A percentile compares a stretch with the other conserved stretches of the same genome.
Evolutionary conservation across 2,113 vertebrate genomes (phyloP).

Genomic region (Polyodon spathula): DNA sequence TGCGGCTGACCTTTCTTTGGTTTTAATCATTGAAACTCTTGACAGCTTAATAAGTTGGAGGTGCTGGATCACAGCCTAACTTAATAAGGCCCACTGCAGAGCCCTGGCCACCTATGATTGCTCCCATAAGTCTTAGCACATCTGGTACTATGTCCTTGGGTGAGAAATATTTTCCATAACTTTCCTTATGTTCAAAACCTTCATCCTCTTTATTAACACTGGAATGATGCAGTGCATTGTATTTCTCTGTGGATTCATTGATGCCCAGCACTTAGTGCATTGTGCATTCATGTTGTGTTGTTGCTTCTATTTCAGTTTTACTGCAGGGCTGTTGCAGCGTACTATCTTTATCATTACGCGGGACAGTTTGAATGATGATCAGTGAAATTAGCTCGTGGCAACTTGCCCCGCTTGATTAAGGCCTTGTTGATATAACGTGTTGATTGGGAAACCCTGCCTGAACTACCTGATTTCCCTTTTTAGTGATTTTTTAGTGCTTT

Average conservation of each 20-base stretch:
- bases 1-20: slow-evolving; percentile 88
- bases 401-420: no score
- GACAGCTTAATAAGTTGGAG: slow-evolving; percentile 98
- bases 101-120: slow-evolving; percentile 92
- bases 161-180: slow-evolving; percentile 95
- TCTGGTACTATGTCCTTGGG: slow-evolving; percentile 84
- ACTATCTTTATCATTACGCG: no score
- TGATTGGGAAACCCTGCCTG: no score
- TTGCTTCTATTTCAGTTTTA: slow-evolving; percentile 14
- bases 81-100: slow-evolving; percentile 91
- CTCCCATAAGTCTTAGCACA: slow-evolving; percentile 96
- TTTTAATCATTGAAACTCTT: slow-evolving; percentile 97
- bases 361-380: no score
- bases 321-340: no score
- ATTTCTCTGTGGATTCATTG: slow-evolving; percentile 56
- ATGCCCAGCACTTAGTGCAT: slow-evolving; percentile 50
- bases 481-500: no score
- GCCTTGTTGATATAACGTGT: no score
- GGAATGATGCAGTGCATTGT: slow-evolving; percentile 63
- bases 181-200: slow-evolving; percentile 70
- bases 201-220: slow-evolving; percentile 72
- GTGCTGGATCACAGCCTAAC: slow-evolving; percentile 92
- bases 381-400: no score
- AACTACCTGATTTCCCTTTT: no score
- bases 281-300: slow-evolving; percentile 22